Conservation (phyloP, 2,113 vertebrate genomes). For the Rousettus leschenaultii region DNA sequence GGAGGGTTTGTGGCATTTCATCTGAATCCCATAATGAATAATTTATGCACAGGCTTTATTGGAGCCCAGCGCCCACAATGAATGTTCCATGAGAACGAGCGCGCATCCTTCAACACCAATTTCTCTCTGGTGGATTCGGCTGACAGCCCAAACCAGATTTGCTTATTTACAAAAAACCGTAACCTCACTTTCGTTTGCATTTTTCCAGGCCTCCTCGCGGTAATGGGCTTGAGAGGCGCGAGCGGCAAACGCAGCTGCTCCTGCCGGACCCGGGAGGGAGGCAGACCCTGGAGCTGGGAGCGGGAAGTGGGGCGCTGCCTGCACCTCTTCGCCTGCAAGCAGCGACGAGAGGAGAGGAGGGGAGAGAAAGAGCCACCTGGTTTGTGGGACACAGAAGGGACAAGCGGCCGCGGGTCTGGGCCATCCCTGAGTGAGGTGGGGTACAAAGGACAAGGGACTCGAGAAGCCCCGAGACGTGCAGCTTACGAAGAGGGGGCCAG, state of each 20-base stretch:
- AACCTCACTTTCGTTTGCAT: conserved; percentile 79
- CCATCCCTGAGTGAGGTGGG: rapidly evolving
- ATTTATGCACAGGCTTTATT: conserved; percentile 77
- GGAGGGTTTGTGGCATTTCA: conserved; percentile 71
- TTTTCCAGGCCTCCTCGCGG: conserved; percentile 68
- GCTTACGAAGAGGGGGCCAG: no score
- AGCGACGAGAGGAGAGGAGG: rapidly evolving
- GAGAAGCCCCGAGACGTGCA: background rate
- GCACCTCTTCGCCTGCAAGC: rapidly evolving
- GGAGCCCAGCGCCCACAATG: conserved; percentile 76
- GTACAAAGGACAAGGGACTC: rapidly evolving
- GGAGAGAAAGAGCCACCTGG: background rate
- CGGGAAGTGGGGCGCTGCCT: background rate
- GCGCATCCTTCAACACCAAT: conserved; percentile 75
- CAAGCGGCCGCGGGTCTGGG: rapidly evolving
- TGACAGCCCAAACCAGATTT: conserved; percentile 75
- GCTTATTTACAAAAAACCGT: conserved; percentile 81
- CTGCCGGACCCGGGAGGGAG: background rate
- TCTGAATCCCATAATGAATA: conserved; percentile 79
- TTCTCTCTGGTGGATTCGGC: conserved; percentile 75
- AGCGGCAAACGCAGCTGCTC: conserved; percentile 51
- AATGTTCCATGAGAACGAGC: conserved; percentile 76
- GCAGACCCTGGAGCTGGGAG: background rate
- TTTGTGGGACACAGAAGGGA: background rate
- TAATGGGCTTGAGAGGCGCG: conserved; percentile 60